Conservation (phyloP, 2,113 vertebrate species). For the Nycticryphes semicollaris region DNA sequence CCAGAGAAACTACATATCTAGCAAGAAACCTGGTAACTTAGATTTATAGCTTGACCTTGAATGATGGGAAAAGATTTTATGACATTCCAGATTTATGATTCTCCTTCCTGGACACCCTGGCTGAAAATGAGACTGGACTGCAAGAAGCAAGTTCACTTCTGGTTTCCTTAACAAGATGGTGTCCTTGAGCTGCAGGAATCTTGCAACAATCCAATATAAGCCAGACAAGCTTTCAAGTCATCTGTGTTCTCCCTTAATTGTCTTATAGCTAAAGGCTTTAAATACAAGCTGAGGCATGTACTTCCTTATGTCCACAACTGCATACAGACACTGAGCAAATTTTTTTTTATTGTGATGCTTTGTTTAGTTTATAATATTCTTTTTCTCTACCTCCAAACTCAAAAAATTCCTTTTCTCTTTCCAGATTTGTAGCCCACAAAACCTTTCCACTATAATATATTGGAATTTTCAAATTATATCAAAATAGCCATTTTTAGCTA, state of each 20-base stretch:
- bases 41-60: conserved; percentile 4
- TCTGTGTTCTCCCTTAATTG: not conserved
- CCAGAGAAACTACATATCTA: not conserved
- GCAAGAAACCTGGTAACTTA: not conserved
- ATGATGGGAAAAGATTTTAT: not conserved
- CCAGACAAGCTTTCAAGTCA: not conserved
- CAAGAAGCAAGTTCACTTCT: not conserved
- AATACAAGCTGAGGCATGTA: not conserved
- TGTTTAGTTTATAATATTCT: not conserved
- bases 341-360: not conserved
- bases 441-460: not conserved
- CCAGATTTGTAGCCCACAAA: not conserved
- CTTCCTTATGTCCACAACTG: not conserved
- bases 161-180: not conserved
- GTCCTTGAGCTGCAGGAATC: not conserved
- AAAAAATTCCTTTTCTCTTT: not conserved
- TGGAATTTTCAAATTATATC: not conserved
- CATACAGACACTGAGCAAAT: not conserved
- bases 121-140: not conserved
- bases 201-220: not conserved
- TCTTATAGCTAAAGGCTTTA: not conserved
- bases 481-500: not conserved
- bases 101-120: not conserved
- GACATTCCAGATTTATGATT: not conserved
- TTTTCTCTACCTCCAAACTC: not conserved